Evolutionary conservation across 1,140 invertebrate species (phyloP).

Genomic region (Aphaenogaster ashmeadi): DNA sequence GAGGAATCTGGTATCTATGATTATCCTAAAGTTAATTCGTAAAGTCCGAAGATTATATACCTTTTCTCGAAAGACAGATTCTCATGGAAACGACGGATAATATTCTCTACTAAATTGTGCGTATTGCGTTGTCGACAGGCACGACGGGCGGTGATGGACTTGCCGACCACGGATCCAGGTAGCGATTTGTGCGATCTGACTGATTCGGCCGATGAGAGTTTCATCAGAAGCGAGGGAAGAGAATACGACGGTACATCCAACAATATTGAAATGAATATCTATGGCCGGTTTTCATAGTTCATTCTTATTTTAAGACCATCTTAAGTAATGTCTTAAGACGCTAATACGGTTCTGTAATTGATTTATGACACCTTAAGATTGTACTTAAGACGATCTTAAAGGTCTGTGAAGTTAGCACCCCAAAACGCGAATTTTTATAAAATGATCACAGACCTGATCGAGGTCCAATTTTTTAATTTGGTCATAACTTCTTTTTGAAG

Average conservation of each 20-base stretch:
- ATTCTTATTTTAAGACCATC: too few species aligned
- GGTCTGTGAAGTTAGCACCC: too few species aligned
- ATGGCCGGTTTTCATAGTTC: neutral
- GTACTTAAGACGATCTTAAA: too few species aligned
- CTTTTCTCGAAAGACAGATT: neutral
- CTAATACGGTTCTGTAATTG: too few species aligned
- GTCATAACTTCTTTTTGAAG: too few species aligned
- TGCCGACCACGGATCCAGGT: slow-evolving; percentile 88
- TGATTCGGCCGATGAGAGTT: slow-evolving; percentile 86
- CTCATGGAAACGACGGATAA: neutral
- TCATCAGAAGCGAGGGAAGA: slow-evolving; percentile 79
- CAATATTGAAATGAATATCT: neutral
- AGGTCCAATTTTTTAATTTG: too few species aligned
- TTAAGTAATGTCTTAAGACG: too few species aligned
- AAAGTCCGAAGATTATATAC: neutral
- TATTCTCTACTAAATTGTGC: neutral
- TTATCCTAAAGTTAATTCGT: neutral
- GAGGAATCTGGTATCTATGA: slow-evolving; percentile 70
- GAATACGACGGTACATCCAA: slow-evolving; percentile 22
- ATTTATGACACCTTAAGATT: too few species aligned
- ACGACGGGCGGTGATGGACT: slow-evolving; percentile 85
- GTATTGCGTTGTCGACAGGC: slow-evolving; percentile 10
- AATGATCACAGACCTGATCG: too few species aligned
- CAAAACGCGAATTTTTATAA: too few species aligned
- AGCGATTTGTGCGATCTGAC: slow-evolving; percentile 86